Base-by-base conservation (phyloP, 2,797 vertebrate genomes). In the Hemitrygon akajei region DNA sequence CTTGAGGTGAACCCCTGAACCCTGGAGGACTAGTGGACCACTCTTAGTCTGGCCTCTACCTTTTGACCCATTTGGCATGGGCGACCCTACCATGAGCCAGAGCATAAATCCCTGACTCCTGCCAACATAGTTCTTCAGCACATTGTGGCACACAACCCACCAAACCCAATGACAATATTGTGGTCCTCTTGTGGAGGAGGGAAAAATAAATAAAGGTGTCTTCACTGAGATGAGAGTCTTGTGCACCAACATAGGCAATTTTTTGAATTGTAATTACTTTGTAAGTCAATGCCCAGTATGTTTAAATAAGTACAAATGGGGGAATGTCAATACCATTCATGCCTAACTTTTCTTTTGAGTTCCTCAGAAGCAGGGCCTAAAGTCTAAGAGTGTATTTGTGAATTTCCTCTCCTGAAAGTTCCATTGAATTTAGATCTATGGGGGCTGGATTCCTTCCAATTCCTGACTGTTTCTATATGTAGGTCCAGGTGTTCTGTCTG, bases 401-500 rank as follows among this genome's bases (percentile, higher is more conserved):
- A 22, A 69, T 37, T 89, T 47, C 47, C 47, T 66, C 60, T 87
- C 30, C 30, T 63, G 84, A 34, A n/a, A 0, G 30, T 60, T 89
- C 86, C 86, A 89, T 69, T 63, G 69, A 69, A 89, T n/a, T 69
- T 40, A 66, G 86, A 34, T 89, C 86, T 34, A 66, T n/a, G 30
- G 16, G 6, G 84, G 30, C 58, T 89, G 86, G 86, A 89, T 20
- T 22, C 7, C 86, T 69, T 89, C 86, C 86, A 89, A 7, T 89
- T 69, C 86, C 86, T 89, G 86, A 89, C 66, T 69, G 86, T 37
- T 89, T 89, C 22, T 34, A 89, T 22, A 89, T n/a, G 16, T 89
- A 86, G 37, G 63, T 18, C 63, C 20, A 37, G 86, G 66, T 89
- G 63, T 89, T 66, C n/a, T 56, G 63, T 69, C 60, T 69, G 86